A percentile compares a stretch with the other conserved stretches of the same genome.
Evolutionary conservation across 2,888 invertebrate species (phyloP).

Genomic region (Drosophila parthenogenetica): DNA sequence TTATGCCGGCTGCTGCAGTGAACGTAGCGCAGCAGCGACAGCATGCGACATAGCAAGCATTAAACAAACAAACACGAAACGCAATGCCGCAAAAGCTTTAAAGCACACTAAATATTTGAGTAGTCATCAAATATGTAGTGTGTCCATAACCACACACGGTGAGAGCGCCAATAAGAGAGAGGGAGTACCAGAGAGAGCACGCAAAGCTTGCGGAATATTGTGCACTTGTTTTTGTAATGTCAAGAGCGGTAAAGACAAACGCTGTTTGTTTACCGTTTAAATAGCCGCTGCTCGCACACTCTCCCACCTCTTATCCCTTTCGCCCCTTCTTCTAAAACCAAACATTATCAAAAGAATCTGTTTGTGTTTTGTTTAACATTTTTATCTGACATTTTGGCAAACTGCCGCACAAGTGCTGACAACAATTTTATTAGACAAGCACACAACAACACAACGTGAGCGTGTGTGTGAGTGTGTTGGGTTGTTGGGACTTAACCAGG

Average conservation of each 20-base stretch:
- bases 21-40: constrained; percentile 18
- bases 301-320: background rate
- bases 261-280: constrained; percentile 54
- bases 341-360: constrained; percentile 23
- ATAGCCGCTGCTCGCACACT: constrained; percentile 15
- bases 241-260: constrained; percentile 29
- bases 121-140: constrained; percentile 44
- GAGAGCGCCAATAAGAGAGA: constrained; percentile 1
- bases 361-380: constrained; percentile 50
- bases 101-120: constrained; percentile 49
- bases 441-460: constrained; percentile 33
- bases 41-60: constrained; percentile 34
- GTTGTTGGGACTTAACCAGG: constrained; percentile 42
- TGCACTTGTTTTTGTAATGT: constrained; percentile 24
- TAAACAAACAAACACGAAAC: constrained; percentile 45
- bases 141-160: constrained; percentile 18
- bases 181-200: background rate
- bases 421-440: constrained; percentile 29
- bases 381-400: constrained; percentile 63
- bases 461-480: constrained; percentile 6
- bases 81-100: constrained; percentile 49
- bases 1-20: constrained; percentile 49
- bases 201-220: constrained; percentile 6
- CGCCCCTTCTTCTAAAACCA: fast-evolving
- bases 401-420: constrained; percentile 61